Conservation (phyloP, 2,797 vertebrate species). For the Characodon lateralis region DNA sequence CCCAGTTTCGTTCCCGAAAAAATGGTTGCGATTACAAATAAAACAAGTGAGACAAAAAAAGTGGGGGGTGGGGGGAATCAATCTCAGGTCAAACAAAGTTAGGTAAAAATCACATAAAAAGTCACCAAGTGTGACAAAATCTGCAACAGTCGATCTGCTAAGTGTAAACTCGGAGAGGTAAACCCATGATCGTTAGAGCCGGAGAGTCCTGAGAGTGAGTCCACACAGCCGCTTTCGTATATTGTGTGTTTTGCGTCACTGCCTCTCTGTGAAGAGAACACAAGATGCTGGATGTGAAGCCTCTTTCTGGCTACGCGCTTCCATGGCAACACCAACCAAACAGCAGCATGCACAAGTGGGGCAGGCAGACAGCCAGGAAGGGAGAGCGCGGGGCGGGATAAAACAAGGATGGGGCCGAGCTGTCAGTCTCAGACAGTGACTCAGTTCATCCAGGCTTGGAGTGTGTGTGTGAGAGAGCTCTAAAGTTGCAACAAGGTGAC, state of each 20-base stretch:
- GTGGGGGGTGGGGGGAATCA: slow-evolving; percentile 4
- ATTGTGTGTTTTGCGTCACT: slow-evolving; percentile 69
- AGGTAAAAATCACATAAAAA: slow-evolving; percentile 17
- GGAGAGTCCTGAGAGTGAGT: slow-evolving; percentile 72
- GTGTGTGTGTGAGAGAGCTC: slow-evolving; percentile 3
- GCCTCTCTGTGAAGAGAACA: slow-evolving; percentile 93
- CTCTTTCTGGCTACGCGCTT: slow-evolving; percentile 77
- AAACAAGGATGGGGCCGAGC: slow-evolving; percentile 43
- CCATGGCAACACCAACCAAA: slow-evolving; percentile 83
- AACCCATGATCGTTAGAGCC: slow-evolving; percentile 51
- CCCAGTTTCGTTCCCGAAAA: slow-evolving; percentile 69
- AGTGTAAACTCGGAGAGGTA: slow-evolving; percentile 27
- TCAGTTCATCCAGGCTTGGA: slow-evolving; percentile 26
- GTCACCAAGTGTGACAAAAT: slow-evolving; percentile 25
- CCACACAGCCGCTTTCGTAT: slow-evolving; percentile 65
- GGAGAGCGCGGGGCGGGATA: slow-evolving; percentile 49
- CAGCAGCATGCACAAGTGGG: slow-evolving; percentile 70
- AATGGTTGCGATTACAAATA: slow-evolving; percentile 51
- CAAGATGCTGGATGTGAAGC: slow-evolving; percentile 91
- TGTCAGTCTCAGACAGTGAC: no score
- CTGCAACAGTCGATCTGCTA: slow-evolving; percentile 46
- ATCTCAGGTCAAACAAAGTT: slow-evolving; percentile 5
- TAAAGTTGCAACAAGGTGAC: slow-evolving; percentile 37
- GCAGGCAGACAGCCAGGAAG: slow-evolving; percentile 61
- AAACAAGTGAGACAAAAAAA: slow-evolving; percentile 13